Conservation (phyloP, 2,113 vertebrate genomes). For the Falco punctatus region DNA sequence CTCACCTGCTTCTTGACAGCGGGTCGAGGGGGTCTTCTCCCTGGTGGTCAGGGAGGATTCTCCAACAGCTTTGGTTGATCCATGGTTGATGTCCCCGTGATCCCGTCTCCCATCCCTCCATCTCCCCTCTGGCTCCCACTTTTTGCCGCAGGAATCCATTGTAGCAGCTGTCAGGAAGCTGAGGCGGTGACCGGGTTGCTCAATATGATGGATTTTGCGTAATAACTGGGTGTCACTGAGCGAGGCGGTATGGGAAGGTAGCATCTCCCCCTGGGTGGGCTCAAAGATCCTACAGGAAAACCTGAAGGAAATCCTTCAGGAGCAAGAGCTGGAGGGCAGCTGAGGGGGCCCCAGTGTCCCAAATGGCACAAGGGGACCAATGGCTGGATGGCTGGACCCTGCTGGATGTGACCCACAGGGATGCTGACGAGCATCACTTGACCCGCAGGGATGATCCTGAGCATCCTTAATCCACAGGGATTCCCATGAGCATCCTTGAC, state of each 20-base stretch:
- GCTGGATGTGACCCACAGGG: not conserved
- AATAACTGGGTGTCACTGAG: fast-evolving
- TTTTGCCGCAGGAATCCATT: not conserved
- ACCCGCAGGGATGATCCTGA: no score
- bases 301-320: not conserved
- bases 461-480: not conserved
- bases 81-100: not conserved
- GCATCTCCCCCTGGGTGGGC: not conserved
- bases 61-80: not conserved
- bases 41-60: not conserved
- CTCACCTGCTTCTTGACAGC: not conserved
- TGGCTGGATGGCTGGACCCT: not conserved
- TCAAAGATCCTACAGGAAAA: not conserved
- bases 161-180: not conserved
- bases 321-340: not conserved
- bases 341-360: not conserved
- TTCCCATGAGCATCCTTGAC: not conserved
- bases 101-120: not conserved
- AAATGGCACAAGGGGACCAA: no score
- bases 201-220: not conserved
- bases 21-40: not conserved
- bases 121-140: not conserved
- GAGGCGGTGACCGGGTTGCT: not conserved
- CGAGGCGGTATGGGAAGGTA: not conserved
- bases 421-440: not conserved